A percentile compares a stretch with the other conserved stretches of the same genome.
Conservation (phyloP, 2,888 invertebrate species). For the Keiferia lycopersicella region DNA sequence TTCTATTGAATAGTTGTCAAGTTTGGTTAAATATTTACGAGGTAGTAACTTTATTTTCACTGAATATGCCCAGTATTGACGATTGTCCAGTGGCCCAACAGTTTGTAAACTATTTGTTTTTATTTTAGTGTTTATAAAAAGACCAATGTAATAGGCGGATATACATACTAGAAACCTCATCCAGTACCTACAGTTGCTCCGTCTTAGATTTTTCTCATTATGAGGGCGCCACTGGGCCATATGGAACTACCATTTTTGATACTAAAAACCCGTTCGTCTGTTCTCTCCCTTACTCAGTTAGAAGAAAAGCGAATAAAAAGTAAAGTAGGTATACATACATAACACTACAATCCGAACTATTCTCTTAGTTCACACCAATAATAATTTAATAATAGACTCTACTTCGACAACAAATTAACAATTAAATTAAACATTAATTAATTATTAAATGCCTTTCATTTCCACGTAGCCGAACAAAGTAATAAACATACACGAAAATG, state of each 20-base stretch:
- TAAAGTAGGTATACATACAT: not conserved
- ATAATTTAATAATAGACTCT: constrained; percentile 78
- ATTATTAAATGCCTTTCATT: constrained; percentile 71
- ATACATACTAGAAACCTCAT: no score
- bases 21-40: no score
- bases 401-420: constrained; percentile 75
- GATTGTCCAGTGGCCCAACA: no score
- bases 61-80: no score
- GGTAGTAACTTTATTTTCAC: no score
- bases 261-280: not conserved
- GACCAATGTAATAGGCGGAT: no score
- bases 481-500: constrained; percentile 43
- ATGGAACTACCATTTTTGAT: not conserved
- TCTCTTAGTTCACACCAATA: constrained; percentile 45
- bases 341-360: constrained; percentile 1
- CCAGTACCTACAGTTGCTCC: not conserved
- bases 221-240: not conserved
- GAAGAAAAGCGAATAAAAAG: constrained; percentile 11
- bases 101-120: no score
- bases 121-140: no score
- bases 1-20: no score
- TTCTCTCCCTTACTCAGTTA: not conserved
- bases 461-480: constrained; percentile 62
- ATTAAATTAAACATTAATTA: constrained; percentile 59
- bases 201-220: not conserved